Evolutionary conservation across 2,113 vertebrate genomes (phyloP).

Genomic region (Potamarius usumacintae): DNA sequence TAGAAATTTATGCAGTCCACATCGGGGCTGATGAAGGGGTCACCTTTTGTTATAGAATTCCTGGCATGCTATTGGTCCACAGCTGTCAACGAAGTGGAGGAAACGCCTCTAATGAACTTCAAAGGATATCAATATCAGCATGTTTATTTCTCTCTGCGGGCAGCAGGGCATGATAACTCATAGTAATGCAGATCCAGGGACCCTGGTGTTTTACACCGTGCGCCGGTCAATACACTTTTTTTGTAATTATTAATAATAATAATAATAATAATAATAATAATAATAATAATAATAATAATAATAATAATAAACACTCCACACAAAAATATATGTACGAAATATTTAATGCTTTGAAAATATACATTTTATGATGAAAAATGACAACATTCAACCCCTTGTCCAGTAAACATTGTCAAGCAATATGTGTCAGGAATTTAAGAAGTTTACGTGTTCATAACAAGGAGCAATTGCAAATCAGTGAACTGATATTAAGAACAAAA

Average conservation of each 20-base stretch:
- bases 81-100: conserved; percentile 42
- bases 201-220: conserved; percentile 11
- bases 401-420: conserved; percentile 36
- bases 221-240: conserved; percentile 55
- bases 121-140: conserved; percentile 60
- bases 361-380: conserved; percentile 16
- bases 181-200: conserved; percentile 44
- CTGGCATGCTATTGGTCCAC: conserved; percentile 40
- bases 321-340: conserved; percentile 28
- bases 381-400: conserved; percentile 14
- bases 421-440: neutral
- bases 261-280: neutral
- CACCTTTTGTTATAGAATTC: conserved; percentile 42
- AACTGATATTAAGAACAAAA: conserved; percentile 17
- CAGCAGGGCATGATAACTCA: conserved; percentile 18
- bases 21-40: conserved; percentile 4
- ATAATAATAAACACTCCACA: neutral
- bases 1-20: conserved; percentile 44
- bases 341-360: conserved; percentile 44
- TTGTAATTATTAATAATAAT: neutral
- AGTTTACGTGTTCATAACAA: neutral
- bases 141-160: conserved; percentile 54
- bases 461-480: conserved; percentile 12
- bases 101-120: conserved; percentile 74
- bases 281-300: no score